Base-by-base conservation (phyloP, 2,888 invertebrate species). In the Marronus borbonicus region DNA sequence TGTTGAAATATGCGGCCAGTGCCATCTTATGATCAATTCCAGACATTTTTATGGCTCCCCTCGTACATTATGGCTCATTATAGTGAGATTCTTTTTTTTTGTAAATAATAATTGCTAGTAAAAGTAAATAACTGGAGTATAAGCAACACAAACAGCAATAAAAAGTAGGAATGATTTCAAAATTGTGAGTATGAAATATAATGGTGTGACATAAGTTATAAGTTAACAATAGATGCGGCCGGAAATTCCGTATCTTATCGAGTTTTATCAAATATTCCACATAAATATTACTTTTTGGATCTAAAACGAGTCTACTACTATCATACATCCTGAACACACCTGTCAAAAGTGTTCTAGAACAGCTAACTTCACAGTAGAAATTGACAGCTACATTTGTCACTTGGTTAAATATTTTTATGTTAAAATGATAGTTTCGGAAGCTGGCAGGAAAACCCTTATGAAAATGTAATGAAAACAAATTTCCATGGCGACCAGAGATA, bases 401-500 rank as follows among this genome's bases (percentile, higher is more conserved):
- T 72, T 74, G 58, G 49, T 74, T 74, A 60, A 60, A 72, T 58
- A 60, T 60, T 77, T 52, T 77, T 39, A 66, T 39, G 77, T 62
- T 66, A 78, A 69, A 77, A 79, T 79, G 72, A 66, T 72, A 77
- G 24, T 76, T 70, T 76, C 10, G 58, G 39, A 64, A 70, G 39
- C 44, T 65, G 72, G 66, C 28, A 60, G 44, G 65, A 72, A 50
- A 65, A 44, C 74, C 44, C 66, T 64, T 36, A 68, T 60, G 75
- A 80, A 76, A 79, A 76, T 78, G 79, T 80, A 72, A 79, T 64
- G 50, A 65, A 64, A 78, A 70, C 36, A 65, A 75, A 55, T 79
- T 84, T 86, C 85, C 84, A 87, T 87, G 88, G 88, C 88, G 84
- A 83, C 86, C 82, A 81, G 84, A 82, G 85, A 86, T 80, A 81